These are phyloP conservation scores for Drosophila punjabiensis DNA, from an alignment of 1,140 invertebrate genomes.

Conservation along the genomic window DNA sequence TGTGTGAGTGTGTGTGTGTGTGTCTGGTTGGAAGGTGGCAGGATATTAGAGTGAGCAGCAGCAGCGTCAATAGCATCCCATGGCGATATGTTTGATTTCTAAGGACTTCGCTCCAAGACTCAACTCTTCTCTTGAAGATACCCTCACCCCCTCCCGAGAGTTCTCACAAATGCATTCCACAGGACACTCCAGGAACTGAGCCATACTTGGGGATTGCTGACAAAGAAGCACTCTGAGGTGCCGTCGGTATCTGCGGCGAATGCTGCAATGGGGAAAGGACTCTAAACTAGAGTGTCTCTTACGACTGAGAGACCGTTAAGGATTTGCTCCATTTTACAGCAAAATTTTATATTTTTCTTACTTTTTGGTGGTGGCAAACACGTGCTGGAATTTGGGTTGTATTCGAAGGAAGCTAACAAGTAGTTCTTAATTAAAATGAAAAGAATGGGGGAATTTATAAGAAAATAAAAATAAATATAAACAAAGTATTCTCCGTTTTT, in stretches of 20 bases:
- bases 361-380: slow-evolving; percentile 22
- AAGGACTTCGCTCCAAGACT: slow-evolving; percentile 4
- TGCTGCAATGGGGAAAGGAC: slow-evolving; percentile 46
- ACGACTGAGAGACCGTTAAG: not conserved
- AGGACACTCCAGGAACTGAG: slow-evolving; percentile 10
- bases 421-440: slow-evolving; percentile 41
- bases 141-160: not conserved
- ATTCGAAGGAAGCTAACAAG: slow-evolving; percentile 67
- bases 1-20: slow-evolving; percentile 1
- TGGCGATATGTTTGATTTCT: not conserved
- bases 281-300: slow-evolving; percentile 5
- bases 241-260: slow-evolving; percentile 57
- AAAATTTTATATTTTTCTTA: not conserved
- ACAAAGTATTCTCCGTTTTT: not conserved
- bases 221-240: slow-evolving; percentile 22
- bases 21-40: slow-evolving; percentile 2
- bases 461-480: not conserved
- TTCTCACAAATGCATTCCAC: slow-evolving; percentile 35
- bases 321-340: not conserved
- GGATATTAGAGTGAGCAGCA: slow-evolving; percentile 20
- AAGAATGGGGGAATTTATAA: not conserved
- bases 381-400: slow-evolving; percentile 31
- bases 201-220: slow-evolving; percentile 18
- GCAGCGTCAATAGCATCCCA: slow-evolving; percentile 31
- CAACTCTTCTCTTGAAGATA: slow-evolving; percentile 26